phyloP scores from a whole-genome alignment of 2,113 vertebrate species.

The Planiliza haematocheilus region DNA sequence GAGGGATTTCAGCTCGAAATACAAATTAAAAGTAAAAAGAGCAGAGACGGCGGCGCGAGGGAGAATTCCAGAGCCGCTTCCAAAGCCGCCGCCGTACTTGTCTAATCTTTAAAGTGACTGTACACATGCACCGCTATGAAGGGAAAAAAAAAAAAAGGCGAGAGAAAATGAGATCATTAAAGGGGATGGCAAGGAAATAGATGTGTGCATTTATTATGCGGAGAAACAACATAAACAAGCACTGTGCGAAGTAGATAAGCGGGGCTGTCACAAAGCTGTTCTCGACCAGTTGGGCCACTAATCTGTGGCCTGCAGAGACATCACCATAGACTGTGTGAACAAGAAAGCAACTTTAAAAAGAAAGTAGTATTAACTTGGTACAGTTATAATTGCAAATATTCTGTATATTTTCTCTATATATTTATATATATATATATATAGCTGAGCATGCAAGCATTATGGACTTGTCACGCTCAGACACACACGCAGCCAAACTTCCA shows the following conservation, averaged over 20 bases:
- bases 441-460: background rate
- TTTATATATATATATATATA: background rate
- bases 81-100: constrained; percentile 54
- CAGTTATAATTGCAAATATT: constrained; percentile 32
- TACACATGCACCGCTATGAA: constrained; percentile 45
- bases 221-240: constrained; percentile 77
- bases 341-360: constrained; percentile 42
- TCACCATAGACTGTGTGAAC: constrained; percentile 31
- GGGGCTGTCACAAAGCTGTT: constrained; percentile 65
- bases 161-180: constrained; percentile 81
- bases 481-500: background rate
- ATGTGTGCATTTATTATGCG: constrained; percentile 73
- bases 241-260: constrained; percentile 78
- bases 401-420: background rate
- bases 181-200: constrained; percentile 68
- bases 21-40: constrained; percentile 66
- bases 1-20: constrained; percentile 70
- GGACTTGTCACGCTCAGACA: constrained; percentile 1
- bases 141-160: constrained; percentile 34
- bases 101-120: constrained; percentile 77
- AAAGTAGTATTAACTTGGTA: constrained; percentile 25
- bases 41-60: constrained; percentile 25
- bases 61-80: constrained; percentile 51
- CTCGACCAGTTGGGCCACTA: constrained; percentile 61
- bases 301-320: constrained; percentile 68